A percentile compares a stretch with the other conserved stretches of the same genome.
Evolutionary conservation across 2,888 invertebrate species (phyloP).

Genomic region (Periphyllus acericola): DNA sequence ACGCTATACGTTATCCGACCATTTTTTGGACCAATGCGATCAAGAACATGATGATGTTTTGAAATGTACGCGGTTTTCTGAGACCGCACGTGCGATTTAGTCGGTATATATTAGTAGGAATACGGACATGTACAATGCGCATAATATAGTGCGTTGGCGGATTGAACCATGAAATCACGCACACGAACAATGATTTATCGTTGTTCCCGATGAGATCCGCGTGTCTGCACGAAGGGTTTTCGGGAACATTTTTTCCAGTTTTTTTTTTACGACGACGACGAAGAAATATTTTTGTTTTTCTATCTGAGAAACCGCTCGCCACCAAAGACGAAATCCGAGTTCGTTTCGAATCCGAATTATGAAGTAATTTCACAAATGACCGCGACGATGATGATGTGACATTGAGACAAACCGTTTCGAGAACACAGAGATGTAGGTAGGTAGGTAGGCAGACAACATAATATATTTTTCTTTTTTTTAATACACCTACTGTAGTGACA

Average conservation of each 20-base stretch:
- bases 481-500: not conserved
- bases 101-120: no score
- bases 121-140: no score
- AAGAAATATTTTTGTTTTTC: not conserved
- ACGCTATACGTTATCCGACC: no score
- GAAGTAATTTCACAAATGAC: not conserved
- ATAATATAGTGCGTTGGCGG: no score
- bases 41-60: no score
- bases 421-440: not conserved
- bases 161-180: not conserved
- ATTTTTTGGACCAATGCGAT: no score
- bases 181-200: not conserved
- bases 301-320: not conserved
- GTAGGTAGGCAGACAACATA: no score
- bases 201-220: not conserved
- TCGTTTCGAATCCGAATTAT: not conserved
- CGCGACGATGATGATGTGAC: no score
- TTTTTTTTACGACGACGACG: not conserved
- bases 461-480: not conserved
- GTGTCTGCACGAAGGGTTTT: no score
- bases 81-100: no score
- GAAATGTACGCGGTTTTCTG: no score
- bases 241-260: not conserved
- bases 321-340: not conserved
- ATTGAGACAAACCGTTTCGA: not conserved